Evolutionary conservation across 2,888 invertebrate species (phyloP).

Genomic region (Pandemis heparana): DNA sequence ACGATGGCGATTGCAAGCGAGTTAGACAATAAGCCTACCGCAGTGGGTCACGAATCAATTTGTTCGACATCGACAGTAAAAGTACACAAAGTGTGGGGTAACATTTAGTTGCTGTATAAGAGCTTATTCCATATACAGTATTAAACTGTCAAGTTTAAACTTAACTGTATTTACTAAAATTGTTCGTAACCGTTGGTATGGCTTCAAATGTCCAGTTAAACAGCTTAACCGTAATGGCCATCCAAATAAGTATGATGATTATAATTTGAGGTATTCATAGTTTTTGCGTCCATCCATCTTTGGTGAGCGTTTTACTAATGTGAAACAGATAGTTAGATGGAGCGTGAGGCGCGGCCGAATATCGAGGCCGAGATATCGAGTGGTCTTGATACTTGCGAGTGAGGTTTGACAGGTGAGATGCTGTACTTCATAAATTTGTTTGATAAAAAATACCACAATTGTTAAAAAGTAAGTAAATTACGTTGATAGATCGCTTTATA

Average conservation of each 20-base stretch:
- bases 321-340: constrained; percentile 66
- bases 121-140: no score
- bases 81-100: no score
- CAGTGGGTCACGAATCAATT: no score
- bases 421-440: background rate
- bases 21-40: no score
- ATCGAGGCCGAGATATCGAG: constrained; percentile 73
- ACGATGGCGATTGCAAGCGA: no score
- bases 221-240: constrained; percentile 30
- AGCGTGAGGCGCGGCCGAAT: constrained; percentile 71
- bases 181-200: background rate
- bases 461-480: no score
- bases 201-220: constrained; percentile 4
- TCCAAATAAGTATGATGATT: constrained; percentile 32
- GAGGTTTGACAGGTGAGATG: background rate
- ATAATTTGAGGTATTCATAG: constrained; percentile 33
- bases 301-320: constrained; percentile 54
- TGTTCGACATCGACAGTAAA: no score
- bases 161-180: background rate
- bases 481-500: no score
- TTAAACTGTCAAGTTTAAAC: background rate
- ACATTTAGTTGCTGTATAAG: no score
- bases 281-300: constrained; percentile 51
- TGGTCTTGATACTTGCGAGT: constrained; percentile 61
- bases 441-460: no score